Percentiles rank a stretch among this genome's conserved stretches.
These are phyloP conservation scores for Fragum sueziense DNA, from an alignment of 2,888 invertebrate genomes.

Conservation along the genomic window DNA sequence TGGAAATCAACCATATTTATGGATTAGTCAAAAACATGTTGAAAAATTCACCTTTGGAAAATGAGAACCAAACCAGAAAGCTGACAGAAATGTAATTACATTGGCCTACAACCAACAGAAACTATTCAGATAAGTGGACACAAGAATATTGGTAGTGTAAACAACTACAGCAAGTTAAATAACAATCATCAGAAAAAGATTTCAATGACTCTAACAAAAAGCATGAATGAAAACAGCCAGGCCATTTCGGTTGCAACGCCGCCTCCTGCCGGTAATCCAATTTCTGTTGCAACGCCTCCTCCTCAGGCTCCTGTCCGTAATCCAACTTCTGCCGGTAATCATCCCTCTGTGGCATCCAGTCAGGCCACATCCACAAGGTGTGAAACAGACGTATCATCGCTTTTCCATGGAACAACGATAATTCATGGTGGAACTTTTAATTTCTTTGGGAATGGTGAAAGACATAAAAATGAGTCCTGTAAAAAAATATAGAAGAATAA, in stretches of 20 bases:
- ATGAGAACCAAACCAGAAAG: not conserved
- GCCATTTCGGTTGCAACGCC: not conserved
- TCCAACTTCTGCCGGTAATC: not conserved
- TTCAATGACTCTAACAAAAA: conserved; percentile 13
- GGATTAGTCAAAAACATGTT: conserved; percentile 20
- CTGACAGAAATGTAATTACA: conserved; percentile 25
- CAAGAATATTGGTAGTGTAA: conserved; percentile 21
- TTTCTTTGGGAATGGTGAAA: conserved; percentile 1
- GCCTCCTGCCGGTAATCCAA: no score
- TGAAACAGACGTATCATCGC: conserved; percentile 3
- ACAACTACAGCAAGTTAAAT: conserved; percentile 28
- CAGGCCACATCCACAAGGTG: not conserved
- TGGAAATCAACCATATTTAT: conserved; percentile 30
- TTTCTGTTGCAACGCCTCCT: no score
- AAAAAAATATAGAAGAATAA: not conserved
- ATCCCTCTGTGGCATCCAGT: not conserved
- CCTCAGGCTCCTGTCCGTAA: not conserved
- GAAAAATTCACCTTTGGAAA: not conserved
- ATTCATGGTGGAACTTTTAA: conserved; percentile 17
- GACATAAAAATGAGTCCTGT: not conserved
- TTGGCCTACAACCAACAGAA: conserved; percentile 15
- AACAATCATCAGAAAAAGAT: conserved; percentile 14
- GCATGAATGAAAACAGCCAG: not conserved
- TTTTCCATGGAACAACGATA: conserved; percentile 21
- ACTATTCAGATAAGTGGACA: conserved; percentile 34